Percentiles rank a stretch among this genome's conserved stretches.
These are phyloP conservation scores for Sander vitreus DNA, from an alignment of 2,113 vertebrate species.

Conservation along the genomic window DNA sequence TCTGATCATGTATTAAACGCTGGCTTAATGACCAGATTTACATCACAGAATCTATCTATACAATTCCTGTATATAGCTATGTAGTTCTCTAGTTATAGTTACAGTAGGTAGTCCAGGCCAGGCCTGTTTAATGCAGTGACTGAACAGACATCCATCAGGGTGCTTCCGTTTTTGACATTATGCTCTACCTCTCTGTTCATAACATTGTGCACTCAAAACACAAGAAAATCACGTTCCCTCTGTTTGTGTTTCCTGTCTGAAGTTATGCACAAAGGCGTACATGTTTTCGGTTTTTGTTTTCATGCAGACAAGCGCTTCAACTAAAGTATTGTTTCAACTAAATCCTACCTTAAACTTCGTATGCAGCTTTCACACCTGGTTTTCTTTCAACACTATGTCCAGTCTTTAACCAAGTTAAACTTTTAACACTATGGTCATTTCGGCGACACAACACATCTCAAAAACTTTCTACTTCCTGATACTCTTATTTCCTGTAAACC, in stretches of 20 bases:
- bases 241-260: not conserved
- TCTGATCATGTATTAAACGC: not conserved
- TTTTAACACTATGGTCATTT: not conserved
- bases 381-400: not conserved
- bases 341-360: constrained; percentile 64
- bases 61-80: not conserved
- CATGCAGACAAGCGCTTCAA: constrained; percentile 4
- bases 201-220: not conserved
- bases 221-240: not conserved
- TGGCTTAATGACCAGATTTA: not conserved
- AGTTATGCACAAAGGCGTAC: not conserved
- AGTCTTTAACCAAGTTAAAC: not conserved
- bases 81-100: no score
- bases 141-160: not conserved
- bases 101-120: not conserved
- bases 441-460: constrained; percentile 44
- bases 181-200: not conserved
- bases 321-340: not conserved
- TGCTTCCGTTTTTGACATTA: not conserved
- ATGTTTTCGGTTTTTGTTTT: not conserved
- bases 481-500: constrained; percentile 79
- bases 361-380: constrained; percentile 6
- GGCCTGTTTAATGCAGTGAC: not conserved
- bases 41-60: not conserved
- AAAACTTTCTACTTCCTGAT: constrained; percentile 79